Evolutionary conservation across 2,797 vertebrate species (phyloP), one percentile per base, ranked within the genome.

Genomic region (Somateria mollissima): DNA sequence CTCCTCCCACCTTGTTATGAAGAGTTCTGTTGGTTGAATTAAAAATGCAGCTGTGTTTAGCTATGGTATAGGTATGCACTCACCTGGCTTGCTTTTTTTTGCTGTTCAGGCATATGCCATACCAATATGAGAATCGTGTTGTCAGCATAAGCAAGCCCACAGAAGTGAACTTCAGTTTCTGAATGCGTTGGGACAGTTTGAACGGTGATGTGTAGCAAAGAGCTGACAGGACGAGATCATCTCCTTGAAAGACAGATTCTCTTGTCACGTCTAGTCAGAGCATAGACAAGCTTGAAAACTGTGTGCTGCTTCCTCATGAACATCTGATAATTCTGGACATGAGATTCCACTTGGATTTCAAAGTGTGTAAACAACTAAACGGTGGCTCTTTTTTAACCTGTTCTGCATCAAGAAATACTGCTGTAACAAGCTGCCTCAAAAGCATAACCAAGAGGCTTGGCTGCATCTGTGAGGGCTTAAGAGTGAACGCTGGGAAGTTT

Each of bases 61-160:
- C 84, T 73, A 32, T 21, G 28, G 10, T 88, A 41, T 0, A 53
- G 22, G 70, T 81, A 14, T 8, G 14, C 17, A 3, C 43, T 64
- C 21, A 36, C 32, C n/a, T 71, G 1, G 2, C 60, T 70, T 53
- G 15, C 61, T 84, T 74, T 73, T 36, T 34, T 92, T 67, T 80
- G 37, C 60, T 17, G 0, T 36, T 15, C 6, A 4, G 11, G 22
- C 76, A 30, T 37, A 27, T 67, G 6, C 36, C 11, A 6, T 27
- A 6, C 3, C 32, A 36, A 24, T 73, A 5, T 1, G 0, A 19
- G 45, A 58, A n/a, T 37, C 0, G 0, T 43, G 25, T 39, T 62
- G 34, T 16, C 11, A 28, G 5, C 20, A 3, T 53, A 43, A 39
- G 11, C 11, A 74, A 9, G 41, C 8, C 13, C 27, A 5, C 34